Evolutionary conservation across 2,888 invertebrate species (phyloP).

Genomic region (Eubasilissa splendida): DNA sequence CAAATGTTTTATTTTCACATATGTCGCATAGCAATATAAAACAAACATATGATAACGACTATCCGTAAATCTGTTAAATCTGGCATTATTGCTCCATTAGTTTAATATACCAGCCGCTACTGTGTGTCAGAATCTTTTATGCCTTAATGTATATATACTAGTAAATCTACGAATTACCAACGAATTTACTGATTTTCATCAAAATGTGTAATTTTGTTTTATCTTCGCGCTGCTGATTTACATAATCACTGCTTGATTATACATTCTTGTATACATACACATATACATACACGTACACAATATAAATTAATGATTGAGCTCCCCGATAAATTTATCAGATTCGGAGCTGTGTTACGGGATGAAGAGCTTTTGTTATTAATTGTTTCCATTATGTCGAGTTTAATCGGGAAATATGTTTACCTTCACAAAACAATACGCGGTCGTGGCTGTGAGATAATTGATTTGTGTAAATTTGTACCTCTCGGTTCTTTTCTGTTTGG

Average conservation of each 20-base stretch:
- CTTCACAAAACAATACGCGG: not conserved
- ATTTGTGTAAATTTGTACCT: not conserved
- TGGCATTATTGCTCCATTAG: too few relatives aligned
- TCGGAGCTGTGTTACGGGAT: not conserved
- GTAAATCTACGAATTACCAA: too few relatives aligned
- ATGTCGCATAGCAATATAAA: too few relatives aligned
- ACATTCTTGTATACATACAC: not conserved
- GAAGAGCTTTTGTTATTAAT: slow-evolving; percentile 33
- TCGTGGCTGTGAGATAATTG: slow-evolving; percentile 3
- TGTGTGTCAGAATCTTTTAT: too few relatives aligned
- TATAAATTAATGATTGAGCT: slow-evolving; percentile 27
- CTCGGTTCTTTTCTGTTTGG: too few relatives aligned
- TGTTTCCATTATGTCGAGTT: slow-evolving; percentile 17
- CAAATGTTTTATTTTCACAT: too few relatives aligned
- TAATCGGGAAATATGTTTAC: slow-evolving; percentile 6
- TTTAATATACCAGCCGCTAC: too few relatives aligned
- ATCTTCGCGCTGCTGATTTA: not conserved
- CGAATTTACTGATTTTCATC: too few relatives aligned
- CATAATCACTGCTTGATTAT: not conserved
- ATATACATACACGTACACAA: not conserved
- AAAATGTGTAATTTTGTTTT: not conserved
- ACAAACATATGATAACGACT: too few relatives aligned
- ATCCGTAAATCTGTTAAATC: too few relatives aligned
- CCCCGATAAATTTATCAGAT: slow-evolving; percentile 22
- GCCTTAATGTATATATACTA: too few relatives aligned